These are phyloP conservation scores for Lithophane leautieri DNA, from an alignment of 2,888 invertebrate species.

Conservation along the genomic window DNA sequence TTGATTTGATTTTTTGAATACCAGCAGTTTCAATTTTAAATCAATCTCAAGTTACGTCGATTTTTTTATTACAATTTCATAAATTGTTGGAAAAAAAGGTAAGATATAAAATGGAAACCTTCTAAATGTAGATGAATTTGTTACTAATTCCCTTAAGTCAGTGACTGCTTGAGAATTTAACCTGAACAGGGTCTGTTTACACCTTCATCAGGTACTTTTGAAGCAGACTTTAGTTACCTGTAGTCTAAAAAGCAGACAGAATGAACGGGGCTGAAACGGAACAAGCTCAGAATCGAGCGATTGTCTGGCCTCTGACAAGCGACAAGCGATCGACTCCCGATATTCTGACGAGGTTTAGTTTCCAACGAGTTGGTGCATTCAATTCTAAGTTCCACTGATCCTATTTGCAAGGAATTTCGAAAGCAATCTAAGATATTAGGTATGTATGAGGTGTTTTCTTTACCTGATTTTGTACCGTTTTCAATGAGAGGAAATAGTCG, in stretches of 20 bases:
- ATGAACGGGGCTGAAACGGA: constrained; percentile 29
- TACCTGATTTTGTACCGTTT: constrained; percentile 1
- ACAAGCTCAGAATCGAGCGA: constrained; percentile 23
- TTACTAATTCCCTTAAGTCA: not conserved
- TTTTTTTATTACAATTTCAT: not conserved
- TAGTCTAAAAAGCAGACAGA: constrained; percentile 32
- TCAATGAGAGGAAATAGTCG: not conserved
- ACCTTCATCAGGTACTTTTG: not conserved
- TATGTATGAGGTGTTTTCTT: constrained; percentile 40
- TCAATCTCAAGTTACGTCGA: not conserved
- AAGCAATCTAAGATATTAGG: constrained; percentile 37
- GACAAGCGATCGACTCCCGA: constrained; percentile 58
- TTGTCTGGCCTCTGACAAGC: constrained; percentile 50
- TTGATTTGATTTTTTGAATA: too few species aligned
- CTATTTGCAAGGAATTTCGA: constrained; percentile 51
- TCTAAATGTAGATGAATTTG: not conserved
- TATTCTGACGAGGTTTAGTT: constrained; percentile 59
- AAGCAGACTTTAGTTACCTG: not conserved
- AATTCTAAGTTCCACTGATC: constrained; percentile 53
- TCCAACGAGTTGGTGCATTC: constrained; percentile 53
- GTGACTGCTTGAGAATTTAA: not conserved
- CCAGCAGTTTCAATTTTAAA: not conserved
- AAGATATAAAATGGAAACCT: not conserved
- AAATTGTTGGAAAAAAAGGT: too few species aligned
- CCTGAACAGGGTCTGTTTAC: not conserved